Evolutionary conservation across 2,113 vertebrate species (phyloP).

Genomic region (Carollia perspicillata): DNA sequence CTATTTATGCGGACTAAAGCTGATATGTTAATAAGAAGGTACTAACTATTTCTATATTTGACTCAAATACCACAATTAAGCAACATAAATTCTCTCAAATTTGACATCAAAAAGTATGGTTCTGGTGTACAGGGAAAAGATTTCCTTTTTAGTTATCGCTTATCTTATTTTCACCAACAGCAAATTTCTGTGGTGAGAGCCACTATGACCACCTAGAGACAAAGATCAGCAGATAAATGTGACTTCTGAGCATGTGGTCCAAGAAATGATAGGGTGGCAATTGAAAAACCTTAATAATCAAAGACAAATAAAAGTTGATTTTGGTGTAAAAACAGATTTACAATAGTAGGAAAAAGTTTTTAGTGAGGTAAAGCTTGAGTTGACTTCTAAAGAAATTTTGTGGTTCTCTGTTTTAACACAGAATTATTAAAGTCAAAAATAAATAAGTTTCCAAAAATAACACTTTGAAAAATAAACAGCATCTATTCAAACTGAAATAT

Average conservation of each 20-base stretch:
- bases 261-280: not conserved
- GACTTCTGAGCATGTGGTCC: not conserved
- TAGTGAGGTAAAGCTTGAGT: not conserved
- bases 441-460: not conserved
- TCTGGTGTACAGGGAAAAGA: not conserved
- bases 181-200: not conserved
- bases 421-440: not conserved
- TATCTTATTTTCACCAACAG: not conserved
- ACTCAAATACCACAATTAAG: not conserved
- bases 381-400: not conserved
- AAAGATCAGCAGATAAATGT: not conserved
- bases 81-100: not conserved
- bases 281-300: not conserved
- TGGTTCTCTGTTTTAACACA: not conserved
- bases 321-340: not conserved
- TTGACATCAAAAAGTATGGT: not conserved
- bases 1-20: not conserved
- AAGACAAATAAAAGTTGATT: not conserved
- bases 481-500: slow-evolving; percentile 18
- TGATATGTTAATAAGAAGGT: not conserved
- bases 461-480: not conserved
- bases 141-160: not conserved
- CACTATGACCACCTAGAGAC: not conserved
- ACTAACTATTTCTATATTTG: not conserved
- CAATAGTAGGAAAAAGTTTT: not conserved